Conservation (phyloP, 92 coral and sea anemone species). For the Phymanthus crucifer region DNA sequence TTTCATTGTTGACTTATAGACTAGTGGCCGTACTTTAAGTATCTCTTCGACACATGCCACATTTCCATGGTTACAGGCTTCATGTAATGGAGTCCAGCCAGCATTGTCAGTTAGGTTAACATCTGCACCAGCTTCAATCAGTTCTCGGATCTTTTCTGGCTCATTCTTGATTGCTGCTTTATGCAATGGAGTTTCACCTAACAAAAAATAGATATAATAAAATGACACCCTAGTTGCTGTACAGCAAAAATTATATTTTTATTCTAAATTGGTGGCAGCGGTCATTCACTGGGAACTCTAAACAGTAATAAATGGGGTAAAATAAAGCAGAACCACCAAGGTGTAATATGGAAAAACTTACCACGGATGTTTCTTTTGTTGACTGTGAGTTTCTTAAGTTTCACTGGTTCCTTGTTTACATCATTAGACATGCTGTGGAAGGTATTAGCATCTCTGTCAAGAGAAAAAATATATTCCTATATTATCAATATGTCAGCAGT, state of each 20-base stretch:
- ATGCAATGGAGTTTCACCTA: constrained; percentile 89
- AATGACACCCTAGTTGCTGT: too few species aligned
- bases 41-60: constrained; percentile 75
- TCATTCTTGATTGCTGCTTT: constrained; percentile 80
- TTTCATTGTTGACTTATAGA: constrained; percentile 23
- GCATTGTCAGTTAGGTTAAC: constrained; percentile 80
- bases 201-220: too few species aligned
- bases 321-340: not conserved
- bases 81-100: constrained; percentile 98
- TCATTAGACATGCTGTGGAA: not conserved
- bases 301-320: too few species aligned
- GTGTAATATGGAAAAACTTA: constrained; percentile 1
- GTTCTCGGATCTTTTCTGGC: constrained; percentile 59
- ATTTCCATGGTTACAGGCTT: constrained; percentile 92
- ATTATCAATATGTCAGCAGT: too few species aligned
- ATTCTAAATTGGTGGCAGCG: too few species aligned
- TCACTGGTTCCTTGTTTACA: constrained; percentile 13
- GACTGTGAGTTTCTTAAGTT: constrained; percentile 30
- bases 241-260: too few species aligned
- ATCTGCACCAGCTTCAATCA: constrained; percentile 71
- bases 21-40: constrained; percentile 56
- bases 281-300: too few species aligned
- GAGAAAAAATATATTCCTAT: too few species aligned
- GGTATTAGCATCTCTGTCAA: constrained; percentile 36
- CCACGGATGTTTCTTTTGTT: constrained; percentile 54